Base-by-base conservation (phyloP, 2,797 vertebrate species). In the Stomatorhinus walkeri region DNA sequence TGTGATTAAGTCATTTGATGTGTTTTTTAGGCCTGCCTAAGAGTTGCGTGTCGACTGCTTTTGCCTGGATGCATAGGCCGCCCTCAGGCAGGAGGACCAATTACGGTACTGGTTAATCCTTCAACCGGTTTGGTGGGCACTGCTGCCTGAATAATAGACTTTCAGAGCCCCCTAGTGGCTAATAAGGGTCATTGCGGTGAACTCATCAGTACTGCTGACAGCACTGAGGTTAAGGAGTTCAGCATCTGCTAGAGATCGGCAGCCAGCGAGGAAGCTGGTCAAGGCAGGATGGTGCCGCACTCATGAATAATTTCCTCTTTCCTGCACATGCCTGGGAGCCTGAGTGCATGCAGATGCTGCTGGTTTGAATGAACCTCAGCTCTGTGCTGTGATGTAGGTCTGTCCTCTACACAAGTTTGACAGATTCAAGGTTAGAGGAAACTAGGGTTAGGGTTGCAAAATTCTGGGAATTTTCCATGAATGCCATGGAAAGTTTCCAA, bases 101-200 rank as follows among this genome's bases (percentile, higher is more conserved):
- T 8, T 12, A 49, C 7, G 3, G 46, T 84, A 49, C 4, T 84
- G 46, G 40, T 0, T 49, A 22, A 22, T 49, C 19, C 22, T 22
- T 43, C 40, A 10, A n/a, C n/a, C n/a, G 4, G n/a, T 48, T 43
- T 48, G 81, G n/a, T 84, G 40, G 22, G 46, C 81, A 49, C 48
- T 24, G 81, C 81, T 49, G 40, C 9, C 8, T 84, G 81, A 84
- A 43, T 16, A 79, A 43, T 49, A 10, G 40, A 14, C 46, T 43
- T 84, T 84, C 8, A 84, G 19, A n/a, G 81, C 46, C 81, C 81
- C 81, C 81, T 48, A 43, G 81, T 49, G 81, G 43, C 81, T 84
- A 28, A 49, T 49, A 48, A 84, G 46, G n/a, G 19, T 84, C 8
- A 84, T 49, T 84, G n/a, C 81, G 1, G 46, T 48, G 9, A 84